These are phyloP conservation scores for Pteronura brasiliensis DNA, from an alignment of 2,113 vertebrate species.

Conservation along the genomic window DNA sequence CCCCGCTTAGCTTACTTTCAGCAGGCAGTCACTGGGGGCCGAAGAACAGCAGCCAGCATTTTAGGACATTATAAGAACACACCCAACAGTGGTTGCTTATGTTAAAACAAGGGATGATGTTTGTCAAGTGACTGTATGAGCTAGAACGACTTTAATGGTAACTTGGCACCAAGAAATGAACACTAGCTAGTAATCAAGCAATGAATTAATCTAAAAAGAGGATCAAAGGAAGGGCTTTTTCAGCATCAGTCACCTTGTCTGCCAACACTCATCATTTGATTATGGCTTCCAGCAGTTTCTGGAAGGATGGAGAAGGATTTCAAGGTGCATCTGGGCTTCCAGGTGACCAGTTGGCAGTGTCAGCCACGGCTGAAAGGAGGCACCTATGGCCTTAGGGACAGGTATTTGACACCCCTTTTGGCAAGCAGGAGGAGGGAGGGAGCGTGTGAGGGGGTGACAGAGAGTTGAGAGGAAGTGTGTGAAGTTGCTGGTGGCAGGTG, in stretches of 20 bases:
- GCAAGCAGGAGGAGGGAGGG: neutral
- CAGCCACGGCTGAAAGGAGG: neutral
- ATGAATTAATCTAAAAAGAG: neutral
- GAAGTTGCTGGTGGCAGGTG: neutral
- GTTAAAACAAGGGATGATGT: neutral
- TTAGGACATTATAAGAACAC: neutral
- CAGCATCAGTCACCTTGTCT: neutral
- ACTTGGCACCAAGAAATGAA: neutral
- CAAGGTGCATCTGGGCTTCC: neutral
- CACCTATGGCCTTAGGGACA: neutral
- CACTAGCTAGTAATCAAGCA: neutral
- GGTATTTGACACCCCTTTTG: neutral
- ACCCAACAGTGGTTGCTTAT: neutral
- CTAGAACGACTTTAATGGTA: neutral
- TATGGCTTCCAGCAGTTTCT: neutral
- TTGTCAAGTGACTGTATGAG: neutral
- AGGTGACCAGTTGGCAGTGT: neutral
- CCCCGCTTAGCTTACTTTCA: neutral
- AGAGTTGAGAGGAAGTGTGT: neutral
- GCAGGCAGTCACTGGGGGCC: neutral
- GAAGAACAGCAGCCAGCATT: neutral
- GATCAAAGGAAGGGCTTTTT: neutral
- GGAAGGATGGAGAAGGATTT: neutral
- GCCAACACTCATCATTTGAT: neutral
- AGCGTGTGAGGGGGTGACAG: no score